phyloP scores from a whole-genome alignment of 2,113 vertebrate genomes.

The Pachypanchax playfairii region DNA sequence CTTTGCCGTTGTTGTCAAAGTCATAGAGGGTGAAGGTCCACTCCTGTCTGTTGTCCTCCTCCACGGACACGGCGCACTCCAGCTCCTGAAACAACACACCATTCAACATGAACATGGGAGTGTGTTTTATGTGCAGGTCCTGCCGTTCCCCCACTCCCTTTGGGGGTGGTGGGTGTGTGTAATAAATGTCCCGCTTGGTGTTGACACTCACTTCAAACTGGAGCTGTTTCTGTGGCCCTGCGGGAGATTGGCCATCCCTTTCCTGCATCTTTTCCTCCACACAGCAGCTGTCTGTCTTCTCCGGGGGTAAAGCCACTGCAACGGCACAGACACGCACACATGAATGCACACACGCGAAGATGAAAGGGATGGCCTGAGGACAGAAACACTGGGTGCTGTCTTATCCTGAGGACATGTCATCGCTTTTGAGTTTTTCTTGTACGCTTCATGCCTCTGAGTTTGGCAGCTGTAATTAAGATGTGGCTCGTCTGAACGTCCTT shows the following conservation, averaged over 20 bases:
- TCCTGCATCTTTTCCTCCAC: slow-evolving; percentile 90
- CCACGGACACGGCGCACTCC: slow-evolving; percentile 96
- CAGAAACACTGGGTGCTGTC: slow-evolving; percentile 53
- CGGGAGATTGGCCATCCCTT: slow-evolving; percentile 80
- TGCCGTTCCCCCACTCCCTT: slow-evolving; percentile 51
- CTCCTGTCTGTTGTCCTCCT: slow-evolving; percentile 97
- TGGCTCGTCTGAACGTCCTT: slow-evolving; percentile 29
- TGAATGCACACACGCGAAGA: slow-evolving; percentile 39
- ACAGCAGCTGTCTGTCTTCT: slow-evolving; percentile 89
- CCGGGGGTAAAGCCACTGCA: slow-evolving; percentile 94
- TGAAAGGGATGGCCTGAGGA: slow-evolving; percentile 67
- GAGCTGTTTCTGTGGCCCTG: slow-evolving; percentile 89
- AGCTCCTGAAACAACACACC: slow-evolving; percentile 85
- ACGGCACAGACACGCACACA: slow-evolving; percentile 44
- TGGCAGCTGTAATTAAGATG: slow-evolving; percentile 57
- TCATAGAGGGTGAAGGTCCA: slow-evolving; percentile 99
- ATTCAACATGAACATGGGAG: slow-evolving; percentile 1
- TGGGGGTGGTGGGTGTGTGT: slow-evolving; percentile 29
- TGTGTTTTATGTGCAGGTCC: slow-evolving; percentile 32
- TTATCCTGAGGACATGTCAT: slow-evolving; percentile 60
- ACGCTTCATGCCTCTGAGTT: slow-evolving; percentile 45
- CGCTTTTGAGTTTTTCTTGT: slow-evolving; percentile 51
- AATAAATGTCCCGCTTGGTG: slow-evolving; percentile 50
- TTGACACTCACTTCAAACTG: slow-evolving; percentile 93
- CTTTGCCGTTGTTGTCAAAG: slow-evolving; percentile 98